Evolutionary conservation across 2,888 invertebrate genomes (phyloP), one percentile per base, ranked within the genome.

Genomic region (Cantharis lateralis): DNA sequence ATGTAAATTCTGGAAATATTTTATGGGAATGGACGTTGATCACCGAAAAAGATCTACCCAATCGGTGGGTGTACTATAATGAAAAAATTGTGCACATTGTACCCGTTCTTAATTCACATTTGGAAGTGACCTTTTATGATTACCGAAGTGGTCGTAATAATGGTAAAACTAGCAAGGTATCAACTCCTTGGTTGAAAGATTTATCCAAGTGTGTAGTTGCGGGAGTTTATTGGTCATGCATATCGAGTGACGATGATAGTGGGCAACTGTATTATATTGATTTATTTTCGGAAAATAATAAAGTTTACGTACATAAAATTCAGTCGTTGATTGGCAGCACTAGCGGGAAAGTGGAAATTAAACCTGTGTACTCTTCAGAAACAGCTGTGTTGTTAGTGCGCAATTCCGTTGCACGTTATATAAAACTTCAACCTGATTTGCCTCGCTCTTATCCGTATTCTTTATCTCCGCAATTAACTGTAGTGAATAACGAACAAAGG

Each of bases 11-110:
- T 81, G 96, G 95, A 84, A 87, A 93, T 62, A 89, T 95, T 3
- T 87, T 93, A n/a, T 93, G 92, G 90, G 95, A 95, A 87, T 95
- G 95, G 95, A 92, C 92, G 0, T 82, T 93, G n/a, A 79, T 82
- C 70, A 81, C 82, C 4, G 87, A 88, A 63, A 81, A 81, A 76
- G 71, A 71, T 62, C 68, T 76, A 13, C 90, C 91, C 0, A 88
- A 91, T 68, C 81, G 83, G 77, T 93, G 92, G 91, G 90, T 91
- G 88, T 90, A 93, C 74, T 88, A 90, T 71, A 89, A 91, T 71
- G 89, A 90, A 10, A 85, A 91, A 83, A 85, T 94, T 13, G 89
- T 93, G 28, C 92, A 93, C 84, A 88, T 93, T 81, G 85, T 92
- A 68, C 92, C 93, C 0, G 88, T 90, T 9, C 89, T 90, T 81